These are phyloP conservation scores for Oryzias celebensis DNA, from an alignment of 2,113 vertebrate species.

Conservation along the genomic window DNA sequence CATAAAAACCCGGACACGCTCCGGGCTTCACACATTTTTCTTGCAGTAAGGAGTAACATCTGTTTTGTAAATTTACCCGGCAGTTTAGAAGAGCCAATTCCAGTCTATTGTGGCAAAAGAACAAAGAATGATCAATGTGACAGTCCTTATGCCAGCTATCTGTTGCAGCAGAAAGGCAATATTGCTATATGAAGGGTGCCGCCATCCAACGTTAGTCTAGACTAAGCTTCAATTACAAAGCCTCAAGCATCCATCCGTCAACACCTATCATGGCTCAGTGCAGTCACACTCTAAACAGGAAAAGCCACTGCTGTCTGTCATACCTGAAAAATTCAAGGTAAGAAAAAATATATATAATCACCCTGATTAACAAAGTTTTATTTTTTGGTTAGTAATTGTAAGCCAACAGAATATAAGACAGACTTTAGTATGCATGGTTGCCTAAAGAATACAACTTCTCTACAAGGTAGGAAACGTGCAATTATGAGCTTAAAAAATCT, in stretches of 20 bases:
- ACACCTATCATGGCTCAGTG: background rate
- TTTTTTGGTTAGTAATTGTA: background rate
- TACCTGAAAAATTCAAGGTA: background rate
- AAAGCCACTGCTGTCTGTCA: background rate
- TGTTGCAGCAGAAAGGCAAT: background rate
- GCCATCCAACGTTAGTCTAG: background rate
- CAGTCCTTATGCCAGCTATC: background rate
- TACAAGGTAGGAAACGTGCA: background rate
- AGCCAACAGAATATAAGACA: too few relatives aligned
- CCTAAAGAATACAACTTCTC: background rate
- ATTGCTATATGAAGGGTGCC: background rate
- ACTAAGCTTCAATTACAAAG: background rate
- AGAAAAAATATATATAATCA: background rate
- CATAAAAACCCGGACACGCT: too few relatives aligned
- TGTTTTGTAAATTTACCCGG: too few relatives aligned
- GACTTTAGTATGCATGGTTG: background rate
- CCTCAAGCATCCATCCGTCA: background rate
- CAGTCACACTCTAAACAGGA: background rate
- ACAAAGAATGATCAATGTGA: background rate
- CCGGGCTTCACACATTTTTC: background rate
- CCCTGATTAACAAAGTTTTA: background rate
- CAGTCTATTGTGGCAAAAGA: background rate
- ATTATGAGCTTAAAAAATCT: too few relatives aligned
- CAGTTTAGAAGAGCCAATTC: too few relatives aligned
- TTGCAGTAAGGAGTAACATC: background rate